Percentiles rank a stretch among this genome's conserved stretches.
Evolutionary conservation across 2,888 invertebrate species (phyloP).

Genomic region (Anodontia alba): DNA sequence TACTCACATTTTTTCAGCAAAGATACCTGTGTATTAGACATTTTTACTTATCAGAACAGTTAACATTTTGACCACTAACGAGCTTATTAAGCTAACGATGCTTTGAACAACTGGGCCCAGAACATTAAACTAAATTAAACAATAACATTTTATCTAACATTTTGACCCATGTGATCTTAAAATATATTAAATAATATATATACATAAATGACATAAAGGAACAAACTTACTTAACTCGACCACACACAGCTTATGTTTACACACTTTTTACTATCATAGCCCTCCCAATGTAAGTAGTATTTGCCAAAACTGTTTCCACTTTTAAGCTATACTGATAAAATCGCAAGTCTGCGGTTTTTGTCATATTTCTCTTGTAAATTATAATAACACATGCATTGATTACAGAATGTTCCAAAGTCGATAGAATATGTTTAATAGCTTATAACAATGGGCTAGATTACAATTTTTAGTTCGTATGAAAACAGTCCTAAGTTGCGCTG

Average conservation of each 20-base stretch:
- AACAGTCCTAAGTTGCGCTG: too few relatives aligned
- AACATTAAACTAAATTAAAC: too few relatives aligned
- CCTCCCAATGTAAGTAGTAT: conserved; percentile 1
- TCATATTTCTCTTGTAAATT: conserved; percentile 2
- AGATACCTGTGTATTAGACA: too few relatives aligned
- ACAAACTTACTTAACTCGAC: background rate
- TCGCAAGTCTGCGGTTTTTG: conserved; percentile 1
- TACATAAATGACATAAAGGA: conserved; percentile 1
- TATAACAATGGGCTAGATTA: too few relatives aligned
- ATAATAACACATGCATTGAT: background rate
- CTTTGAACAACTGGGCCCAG: too few relatives aligned
- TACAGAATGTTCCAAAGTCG: too few relatives aligned
- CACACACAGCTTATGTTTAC: background rate
- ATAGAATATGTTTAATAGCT: too few relatives aligned
- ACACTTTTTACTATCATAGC: background rate
- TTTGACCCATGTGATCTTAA: background rate
- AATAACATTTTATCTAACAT: background rate
- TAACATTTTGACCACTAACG: too few relatives aligned
- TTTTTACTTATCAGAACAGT: too few relatives aligned
- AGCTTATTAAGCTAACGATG: too few relatives aligned
- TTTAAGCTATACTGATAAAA: conserved; percentile 15
- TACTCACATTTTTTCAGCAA: too few relatives aligned
- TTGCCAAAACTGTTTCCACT: conserved; percentile 9
- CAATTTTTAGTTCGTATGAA: too few relatives aligned
- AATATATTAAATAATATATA: background rate